Evolutionary conservation across 2,888 invertebrate species (phyloP), one percentile per base, ranked within the genome.

Genomic region (Folsomia manolachei): DNA sequence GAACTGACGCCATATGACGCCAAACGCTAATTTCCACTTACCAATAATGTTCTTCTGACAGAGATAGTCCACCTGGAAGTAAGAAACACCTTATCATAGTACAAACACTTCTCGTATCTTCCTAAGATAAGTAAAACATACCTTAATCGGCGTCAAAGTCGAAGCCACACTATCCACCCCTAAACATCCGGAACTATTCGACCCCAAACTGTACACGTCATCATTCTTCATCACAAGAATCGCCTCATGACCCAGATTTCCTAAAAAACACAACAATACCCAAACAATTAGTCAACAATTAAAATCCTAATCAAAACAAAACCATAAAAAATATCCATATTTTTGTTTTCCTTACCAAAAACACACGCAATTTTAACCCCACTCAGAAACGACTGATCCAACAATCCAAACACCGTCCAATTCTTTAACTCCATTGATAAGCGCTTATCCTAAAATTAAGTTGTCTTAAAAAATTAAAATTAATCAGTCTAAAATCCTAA

Each of bases 391-490:
- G 86, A 84, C 18, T 84, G 83, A 18, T 86, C 85, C 39, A 88
- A 80, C 1, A 88, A 82, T 75, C 86, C 87, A 78, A 88, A 87
- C 53, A 88, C 86, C 4, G 87, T 86, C 89, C 88, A 89, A 74
- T 87, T 87, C 71, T 84, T 85, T n/a, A 87, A 81, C 80, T 85
- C 84, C 80, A 85, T 78, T 82, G 7, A 39, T 9, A 9, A 9
- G 39, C 14, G 39, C 39, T 39, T 39, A 39, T 9, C 39, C 7
- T 39, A 39, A n/a, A n/a, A n/a, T n/a, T n/a, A n/a, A n/a, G n/a
- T n/a, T n/a, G n/a, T n/a, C n/a, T n/a, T n/a, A n/a, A n/a, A n/a
- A n/a, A n/a, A n/a, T n/a, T n/a, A n/a, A n/a, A n/a, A n/a, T n/a
- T n/a, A n/a, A n/a, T n/a, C n/a, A n/a, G n/a, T n/a, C n/a, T n/a